Percentiles rank a stretch among this genome's conserved stretches.
Evolutionary conservation across 2,888 invertebrate species (phyloP).

Genomic region (Endotricha flammealis): DNA sequence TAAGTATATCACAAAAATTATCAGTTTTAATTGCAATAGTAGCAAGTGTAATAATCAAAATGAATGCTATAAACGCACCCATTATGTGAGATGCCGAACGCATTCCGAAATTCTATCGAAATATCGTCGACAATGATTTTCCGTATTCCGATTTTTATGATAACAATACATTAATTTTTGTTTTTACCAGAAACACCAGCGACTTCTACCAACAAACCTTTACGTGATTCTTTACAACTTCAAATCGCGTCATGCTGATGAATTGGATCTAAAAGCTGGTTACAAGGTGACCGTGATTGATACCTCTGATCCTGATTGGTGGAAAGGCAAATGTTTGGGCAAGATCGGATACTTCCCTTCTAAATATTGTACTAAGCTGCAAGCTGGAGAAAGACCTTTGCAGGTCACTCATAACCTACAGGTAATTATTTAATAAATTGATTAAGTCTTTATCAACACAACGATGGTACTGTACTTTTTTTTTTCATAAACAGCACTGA

Average conservation of each 20-base stretch:
- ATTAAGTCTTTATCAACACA: no score
- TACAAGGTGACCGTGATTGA: conserved; percentile 95
- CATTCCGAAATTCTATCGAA: no score
- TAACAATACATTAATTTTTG: no score
- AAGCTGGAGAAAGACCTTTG: conserved; percentile 92
- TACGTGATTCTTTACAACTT: conserved; percentile 98
- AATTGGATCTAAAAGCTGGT: conserved; percentile 94
- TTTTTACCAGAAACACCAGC: conserved; percentile 87
- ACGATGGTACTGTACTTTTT: no score
- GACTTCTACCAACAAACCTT: conserved; percentile 91
- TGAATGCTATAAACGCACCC: no score
- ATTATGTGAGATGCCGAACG: no score
- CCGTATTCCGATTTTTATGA: no score
- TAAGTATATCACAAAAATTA: no score
- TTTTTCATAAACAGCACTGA: no score
- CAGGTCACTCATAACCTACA: conserved; percentile 84
- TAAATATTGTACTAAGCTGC: conserved; percentile 94
- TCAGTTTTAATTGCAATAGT: no score
- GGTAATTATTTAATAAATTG: conserved; percentile 30
- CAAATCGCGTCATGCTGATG: conserved; percentile 95
- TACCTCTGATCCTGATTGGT: conserved; percentile 97
- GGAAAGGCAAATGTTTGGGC: conserved; percentile 96
- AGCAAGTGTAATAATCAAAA: no score
- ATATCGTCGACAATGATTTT: no score
- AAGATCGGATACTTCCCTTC: conserved; percentile 96